These are phyloP conservation scores for Cremastinae sp. DNA, from an alignment of 2,888 invertebrate species.

Conservation along the genomic window DNA sequence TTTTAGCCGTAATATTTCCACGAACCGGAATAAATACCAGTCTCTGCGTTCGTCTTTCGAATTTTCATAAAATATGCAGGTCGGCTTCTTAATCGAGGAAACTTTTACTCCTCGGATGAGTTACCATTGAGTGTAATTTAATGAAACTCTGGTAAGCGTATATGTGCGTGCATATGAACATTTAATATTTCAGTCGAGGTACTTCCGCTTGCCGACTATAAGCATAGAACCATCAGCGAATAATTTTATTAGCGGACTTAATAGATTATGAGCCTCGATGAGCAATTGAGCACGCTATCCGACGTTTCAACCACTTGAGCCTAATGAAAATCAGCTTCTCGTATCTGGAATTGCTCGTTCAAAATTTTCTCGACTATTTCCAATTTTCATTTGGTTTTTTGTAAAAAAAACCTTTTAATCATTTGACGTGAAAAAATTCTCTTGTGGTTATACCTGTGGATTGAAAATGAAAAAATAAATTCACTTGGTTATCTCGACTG, in stretches of 20 bases:
- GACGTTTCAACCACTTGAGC: conserved; percentile 31
- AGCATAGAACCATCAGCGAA: conserved; percentile 14
- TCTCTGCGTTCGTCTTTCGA: not conserved
- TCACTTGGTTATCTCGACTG: too few relatives aligned
- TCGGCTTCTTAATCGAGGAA: conserved; percentile 22
- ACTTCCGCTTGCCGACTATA: conserved; percentile 22
- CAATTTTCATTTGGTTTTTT: not conserved
- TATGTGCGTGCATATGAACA: not conserved
- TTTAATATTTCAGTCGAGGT: conserved; percentile 28
- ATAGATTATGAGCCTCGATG: conserved; percentile 34
- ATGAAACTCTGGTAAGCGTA: conserved; percentile 30
- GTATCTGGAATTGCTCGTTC: conserved; percentile 19
- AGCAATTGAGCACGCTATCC: conserved; percentile 40
- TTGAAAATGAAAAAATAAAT: too few relatives aligned
- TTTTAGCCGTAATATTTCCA: conserved; percentile 21
- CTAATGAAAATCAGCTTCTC: conserved; percentile 44
- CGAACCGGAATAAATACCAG: conserved; percentile 6
- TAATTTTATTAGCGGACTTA: conserved; percentile 40
- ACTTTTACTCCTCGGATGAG: conserved; percentile 19
- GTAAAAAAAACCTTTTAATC: not conserved
- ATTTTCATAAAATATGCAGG: conserved; percentile 31
- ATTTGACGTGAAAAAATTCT: too few relatives aligned
- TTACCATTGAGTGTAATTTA: conserved; percentile 30
- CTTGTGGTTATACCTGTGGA: too few relatives aligned
- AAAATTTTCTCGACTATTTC: not conserved